A percentile compares a stretch with the other conserved stretches of the same genome.
phyloP scores from a whole-genome alignment of 2,797 vertebrate species.

The Bryconaethiops microstoma region DNA sequence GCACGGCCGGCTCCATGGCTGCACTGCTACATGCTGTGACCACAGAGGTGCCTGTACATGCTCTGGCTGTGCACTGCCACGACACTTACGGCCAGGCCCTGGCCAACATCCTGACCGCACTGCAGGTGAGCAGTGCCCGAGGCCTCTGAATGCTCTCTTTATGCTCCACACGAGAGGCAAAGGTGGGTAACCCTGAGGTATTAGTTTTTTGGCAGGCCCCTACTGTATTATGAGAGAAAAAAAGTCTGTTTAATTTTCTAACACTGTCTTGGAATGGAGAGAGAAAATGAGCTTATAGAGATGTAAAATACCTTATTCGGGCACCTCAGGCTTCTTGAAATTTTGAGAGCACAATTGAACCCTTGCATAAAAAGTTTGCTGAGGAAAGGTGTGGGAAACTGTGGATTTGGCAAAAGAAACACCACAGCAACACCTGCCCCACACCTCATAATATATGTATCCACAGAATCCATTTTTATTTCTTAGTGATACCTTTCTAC shows the following conservation, averaged over 20 bases:
- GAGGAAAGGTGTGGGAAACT: background rate
- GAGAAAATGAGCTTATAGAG: conserved; percentile 9
- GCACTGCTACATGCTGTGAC: conserved; percentile 88
- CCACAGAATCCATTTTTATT: conserved; percentile 21
- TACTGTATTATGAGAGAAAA: conserved; percentile 34
- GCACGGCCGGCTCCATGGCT: conserved; percentile 89
- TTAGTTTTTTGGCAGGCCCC: conserved; percentile 11
- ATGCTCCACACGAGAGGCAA: conserved; percentile 15
- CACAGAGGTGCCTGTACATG: conserved; percentile 84
- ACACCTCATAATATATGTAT: conserved; percentile 7
- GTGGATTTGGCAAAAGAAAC: conserved; percentile 48
- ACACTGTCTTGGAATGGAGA: background rate
- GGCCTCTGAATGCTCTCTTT: conserved; percentile 31
- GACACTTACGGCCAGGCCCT: conserved; percentile 95
- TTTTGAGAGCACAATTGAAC: background rate
- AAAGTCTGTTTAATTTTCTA: conserved; percentile 19
- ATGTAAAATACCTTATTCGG: conserved; percentile 13
- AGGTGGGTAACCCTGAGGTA: conserved; percentile 26
- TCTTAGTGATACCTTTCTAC: conserved; percentile 45
- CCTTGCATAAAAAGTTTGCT: background rate
- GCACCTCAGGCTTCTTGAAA: conserved; percentile 18
- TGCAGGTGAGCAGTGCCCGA: conserved; percentile 83
- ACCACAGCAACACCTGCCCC: conserved; percentile 6
- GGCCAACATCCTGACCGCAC: conserved; percentile 91
- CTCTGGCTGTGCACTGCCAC: conserved; percentile 92